Base-by-base conservation (phyloP, 2,797 vertebrate species). In the Scarus forsteni region DNA sequence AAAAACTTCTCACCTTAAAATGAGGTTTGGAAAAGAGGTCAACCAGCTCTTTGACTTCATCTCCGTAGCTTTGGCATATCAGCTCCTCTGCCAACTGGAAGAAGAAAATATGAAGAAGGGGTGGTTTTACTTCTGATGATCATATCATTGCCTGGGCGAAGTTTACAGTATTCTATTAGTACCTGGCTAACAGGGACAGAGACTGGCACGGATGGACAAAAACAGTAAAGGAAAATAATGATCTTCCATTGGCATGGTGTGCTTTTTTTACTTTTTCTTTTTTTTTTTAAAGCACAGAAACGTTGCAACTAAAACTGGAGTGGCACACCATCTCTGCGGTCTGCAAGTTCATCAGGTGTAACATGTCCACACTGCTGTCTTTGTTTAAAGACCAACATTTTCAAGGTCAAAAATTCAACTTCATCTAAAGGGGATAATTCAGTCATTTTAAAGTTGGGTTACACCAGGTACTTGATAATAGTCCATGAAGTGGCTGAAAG, bases 81-180 rank as follows among this genome's bases (percentile, higher is more conserved):
- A 97, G 92, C 80, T 96, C 96, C 66, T 95, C 94, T 6, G 91
- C 88, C 93, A 98, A 89, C 97, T 98, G 92, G 78, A 94, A 84
- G 82, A 27, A 44, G 12, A 76, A 38, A 74, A 60, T 60, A 50
- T 66, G 40, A 56, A 51, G 39, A 7, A 75, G 11, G 18, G 45
- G 44, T 36, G 53, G 43, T 66, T 44, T 14, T 49, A 16, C 55
- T 51, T 66, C 54, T 58, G 8, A 71, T 72, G 81, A 82, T 84
- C 66, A 64, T 67, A 59, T 69, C 45, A 39, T 36, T 39, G 72
- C n/a, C 18, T 40, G 53, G 46, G 35, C 38, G 40, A 66, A 13
- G 6, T 77, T 83, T 58, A 39, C 35, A 67, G 51, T 36, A 9
- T 49, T 48, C 52, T 59, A 46, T 2, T 13, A 42, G 46, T 5